phyloP scores from a whole-genome alignment of 2,797 vertebrate species.

The Typhlichthys subterraneus region DNA sequence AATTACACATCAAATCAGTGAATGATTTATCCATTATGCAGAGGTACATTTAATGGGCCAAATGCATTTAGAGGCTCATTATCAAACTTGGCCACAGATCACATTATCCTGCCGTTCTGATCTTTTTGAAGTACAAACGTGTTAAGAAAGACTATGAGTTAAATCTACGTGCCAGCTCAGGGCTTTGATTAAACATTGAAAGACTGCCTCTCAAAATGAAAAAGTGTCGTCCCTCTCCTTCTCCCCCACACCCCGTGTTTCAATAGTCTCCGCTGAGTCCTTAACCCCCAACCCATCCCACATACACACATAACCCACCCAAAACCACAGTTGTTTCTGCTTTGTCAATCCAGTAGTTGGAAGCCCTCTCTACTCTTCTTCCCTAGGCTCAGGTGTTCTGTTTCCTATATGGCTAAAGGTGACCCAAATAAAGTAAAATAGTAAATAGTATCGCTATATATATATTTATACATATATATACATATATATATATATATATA shows the following conservation, averaged over 20 bases:
- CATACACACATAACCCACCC: background rate
- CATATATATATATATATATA: no score
- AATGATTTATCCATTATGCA: slow-evolving; percentile 66
- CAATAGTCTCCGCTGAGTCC: slow-evolving; percentile 29
- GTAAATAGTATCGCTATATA: no score
- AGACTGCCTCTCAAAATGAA: slow-evolving; percentile 81
- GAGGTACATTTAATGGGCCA: slow-evolving; percentile 65
- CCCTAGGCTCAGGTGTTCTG: no score
- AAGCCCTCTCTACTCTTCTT: no score
- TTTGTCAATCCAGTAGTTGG: no score
- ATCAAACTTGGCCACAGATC: slow-evolving; percentile 68
- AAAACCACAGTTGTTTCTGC: no score
- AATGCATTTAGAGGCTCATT: slow-evolving; percentile 67
- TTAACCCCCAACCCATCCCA: slow-evolving; percentile 28
- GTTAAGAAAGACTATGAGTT: slow-evolving; percentile 46
- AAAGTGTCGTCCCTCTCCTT: slow-evolving; percentile 52
- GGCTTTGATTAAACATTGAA: slow-evolving; percentile 83
- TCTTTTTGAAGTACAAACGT: slow-evolving; percentile 51
- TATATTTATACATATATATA: no score
- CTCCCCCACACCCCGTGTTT: slow-evolving; percentile 14
- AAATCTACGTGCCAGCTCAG: slow-evolving; percentile 64
- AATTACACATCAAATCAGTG: slow-evolving; percentile 62
- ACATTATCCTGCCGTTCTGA: slow-evolving; percentile 58
- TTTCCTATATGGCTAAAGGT: no score
- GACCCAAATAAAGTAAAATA: no score